A percentile compares a stretch with the other conserved stretches of the same genome.
Evolutionary conservation across 2,113 vertebrate species (phyloP).

Genomic region (Varanus komodoensis): DNA sequence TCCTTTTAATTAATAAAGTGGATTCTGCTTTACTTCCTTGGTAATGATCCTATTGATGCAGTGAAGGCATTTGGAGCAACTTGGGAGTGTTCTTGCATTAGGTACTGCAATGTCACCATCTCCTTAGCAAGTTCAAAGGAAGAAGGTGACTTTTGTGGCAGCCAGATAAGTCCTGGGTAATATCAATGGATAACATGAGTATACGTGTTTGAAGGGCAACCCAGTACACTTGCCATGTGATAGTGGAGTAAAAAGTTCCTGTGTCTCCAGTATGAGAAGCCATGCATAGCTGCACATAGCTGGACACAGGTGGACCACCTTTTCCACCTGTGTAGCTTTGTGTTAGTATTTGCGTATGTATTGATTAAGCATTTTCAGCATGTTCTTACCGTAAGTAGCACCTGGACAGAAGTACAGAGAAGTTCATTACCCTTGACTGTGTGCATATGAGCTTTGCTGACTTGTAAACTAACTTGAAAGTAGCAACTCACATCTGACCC

Average conservation of each 20-base stretch:
- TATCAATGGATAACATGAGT: background rate
- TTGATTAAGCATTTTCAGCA: background rate
- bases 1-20: conserved; percentile 8
- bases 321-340: background rate
- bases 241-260: background rate
- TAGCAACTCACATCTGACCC: background rate
- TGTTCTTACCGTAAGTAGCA: background rate
- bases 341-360: background rate
- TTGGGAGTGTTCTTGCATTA: conserved; percentile 37
- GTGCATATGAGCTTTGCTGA: background rate
- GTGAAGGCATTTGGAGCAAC: conserved; percentile 38
- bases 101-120: background rate
- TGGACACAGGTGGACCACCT: background rate
- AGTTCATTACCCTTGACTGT: background rate
- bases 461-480: background rate
- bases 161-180: conserved; percentile 3
- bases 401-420: background rate
- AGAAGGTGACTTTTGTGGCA: background rate
- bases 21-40: background rate
- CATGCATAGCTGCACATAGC: too few relatives aligned
- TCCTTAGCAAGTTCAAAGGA: conserved; percentile 37
- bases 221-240: conserved; percentile 3
- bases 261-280: background rate
- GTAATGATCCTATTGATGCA: background rate
- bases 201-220: background rate